Percentiles rank a stretch among this genome's conserved stretches.
Conservation (phyloP, 2,797 vertebrate genomes). For the Protosalanx chinensis region DNA sequence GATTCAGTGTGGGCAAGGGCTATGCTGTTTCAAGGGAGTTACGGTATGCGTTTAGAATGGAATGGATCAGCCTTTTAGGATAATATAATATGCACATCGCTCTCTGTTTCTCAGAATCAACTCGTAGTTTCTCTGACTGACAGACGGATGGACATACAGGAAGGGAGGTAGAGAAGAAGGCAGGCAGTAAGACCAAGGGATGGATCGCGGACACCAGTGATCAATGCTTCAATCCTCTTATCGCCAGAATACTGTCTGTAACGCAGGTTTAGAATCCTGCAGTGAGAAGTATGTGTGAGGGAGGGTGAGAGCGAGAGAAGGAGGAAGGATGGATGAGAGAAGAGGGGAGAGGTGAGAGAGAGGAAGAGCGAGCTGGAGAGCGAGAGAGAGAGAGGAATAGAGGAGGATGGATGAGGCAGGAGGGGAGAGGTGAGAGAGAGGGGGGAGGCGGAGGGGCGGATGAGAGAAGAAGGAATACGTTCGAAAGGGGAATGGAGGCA, state of each 20-base stretch:
- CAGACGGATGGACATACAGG: neutral
- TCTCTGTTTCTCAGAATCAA: neutral
- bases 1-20: too few relatives aligned
- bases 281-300: slow-evolving; percentile 30
- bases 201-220: slow-evolving; percentile 31
- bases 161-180: neutral
- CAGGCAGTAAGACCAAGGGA: slow-evolving; percentile 29
- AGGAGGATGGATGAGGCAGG: neutral
- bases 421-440: slow-evolving; percentile 2
- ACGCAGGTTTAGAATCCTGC: slow-evolving; percentile 47
- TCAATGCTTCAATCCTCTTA: slow-evolving; percentile 63
- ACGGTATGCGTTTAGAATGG: too few relatives aligned
- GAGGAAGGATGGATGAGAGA: slow-evolving; percentile 28
- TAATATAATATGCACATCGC: too few relatives aligned
- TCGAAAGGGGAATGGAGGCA: neutral
- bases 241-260: slow-evolving; percentile 52
- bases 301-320: slow-evolving; percentile 20
- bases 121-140: neutral
- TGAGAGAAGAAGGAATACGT: neutral
- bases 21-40: too few relatives aligned
- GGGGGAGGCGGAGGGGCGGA: neutral
- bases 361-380: neutral
- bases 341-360: neutral
- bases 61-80: too few relatives aligned
- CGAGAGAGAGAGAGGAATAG: neutral